Evolutionary conservation across 1,140 invertebrate species (phyloP), one percentile per base, ranked within the genome.

Genomic region (Saxidomus purpurata): DNA sequence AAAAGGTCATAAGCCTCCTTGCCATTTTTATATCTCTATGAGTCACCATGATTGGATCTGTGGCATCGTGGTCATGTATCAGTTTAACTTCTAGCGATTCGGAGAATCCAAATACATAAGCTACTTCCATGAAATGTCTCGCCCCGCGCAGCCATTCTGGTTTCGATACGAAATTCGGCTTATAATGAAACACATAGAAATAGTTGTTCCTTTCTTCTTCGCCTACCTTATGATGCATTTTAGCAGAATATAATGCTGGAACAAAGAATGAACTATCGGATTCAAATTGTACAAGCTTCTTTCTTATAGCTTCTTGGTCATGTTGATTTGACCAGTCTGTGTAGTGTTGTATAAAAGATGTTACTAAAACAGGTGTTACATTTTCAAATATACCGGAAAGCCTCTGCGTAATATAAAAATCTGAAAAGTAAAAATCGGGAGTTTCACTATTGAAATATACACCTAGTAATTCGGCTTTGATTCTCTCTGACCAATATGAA

Each of bases 1-100:
- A 97, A 94, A 98, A 99, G 36, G 97, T 97, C 96, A 99, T 99
- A 76, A 99, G 97, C 85, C 97, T 97, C 95, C 98, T 98, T 0
- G 98, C 98, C 22, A 99, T 96, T 47, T 97, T 97, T 71, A 98
- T 97, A 96, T 99, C 99, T 25, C 98, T 97, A 95, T 43, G 9
- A 22, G 67, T 52, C 22, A 86, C 69, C 17, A 43, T 74, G 1
- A 49, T 15, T 38, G 55, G 55, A 71, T 80, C 49, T 38, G 28
- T 36, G 40, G 61, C 40, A 0, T 55, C 76, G 22, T 77, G 77
- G 49, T 59, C 43, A 43, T 74, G 8, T 19, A 74, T 43, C n/a
- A 74, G 36, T 43, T 74, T 74, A 11, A 1, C 22, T n/a, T 74
- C 34, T 3, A 74, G 36, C 6, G 36, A 6, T 74, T 74, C n/a